phyloP scores from a whole-genome alignment of 92 coral and sea anemone genomes.

The Bergia sp. region DNA sequence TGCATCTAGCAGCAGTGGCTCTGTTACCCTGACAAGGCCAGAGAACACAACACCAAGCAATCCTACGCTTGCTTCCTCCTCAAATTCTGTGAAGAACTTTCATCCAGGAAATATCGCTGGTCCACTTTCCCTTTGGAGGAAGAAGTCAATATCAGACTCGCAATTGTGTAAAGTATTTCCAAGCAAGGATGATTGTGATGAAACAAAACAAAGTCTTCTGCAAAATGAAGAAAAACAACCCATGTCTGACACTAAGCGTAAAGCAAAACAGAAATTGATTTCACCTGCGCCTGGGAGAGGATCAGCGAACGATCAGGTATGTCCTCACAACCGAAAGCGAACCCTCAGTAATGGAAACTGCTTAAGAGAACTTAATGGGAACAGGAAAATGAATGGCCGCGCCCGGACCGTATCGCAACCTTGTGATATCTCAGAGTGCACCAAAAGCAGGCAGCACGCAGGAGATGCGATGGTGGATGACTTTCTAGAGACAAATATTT shows the following conservation, averaged over 20 bases:
- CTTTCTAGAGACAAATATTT: not conserved
- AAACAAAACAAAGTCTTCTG: not conserved
- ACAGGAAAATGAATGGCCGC: not conserved
- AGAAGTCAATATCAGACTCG: constrained; percentile 16
- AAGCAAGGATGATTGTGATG: not conserved
- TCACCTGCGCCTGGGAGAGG: not conserved
- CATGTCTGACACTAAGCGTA: not conserved
- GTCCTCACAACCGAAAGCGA: not conserved
- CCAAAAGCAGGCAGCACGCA: not conserved
- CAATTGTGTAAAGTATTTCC: constrained; percentile 14
- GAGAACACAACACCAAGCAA: not conserved
- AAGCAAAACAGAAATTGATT: not conserved
- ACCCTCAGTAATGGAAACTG: not conserved
- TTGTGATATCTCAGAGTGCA: constrained; percentile 1
- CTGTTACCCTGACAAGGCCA: not conserved
- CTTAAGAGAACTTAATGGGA: not conserved
- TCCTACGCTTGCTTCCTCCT: not conserved
- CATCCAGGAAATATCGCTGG: not conserved
- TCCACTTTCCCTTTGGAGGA: constrained; percentile 10
- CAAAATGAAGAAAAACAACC: not conserved
- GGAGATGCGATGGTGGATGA: not conserved
- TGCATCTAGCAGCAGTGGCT: not conserved
- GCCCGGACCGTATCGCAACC: constrained; percentile 26
- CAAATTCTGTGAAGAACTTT: not conserved
- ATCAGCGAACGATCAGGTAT: not conserved